Evolutionary conservation across 2,113 vertebrate genomes (phyloP).

Genomic region (Apteryx owenii): DNA sequence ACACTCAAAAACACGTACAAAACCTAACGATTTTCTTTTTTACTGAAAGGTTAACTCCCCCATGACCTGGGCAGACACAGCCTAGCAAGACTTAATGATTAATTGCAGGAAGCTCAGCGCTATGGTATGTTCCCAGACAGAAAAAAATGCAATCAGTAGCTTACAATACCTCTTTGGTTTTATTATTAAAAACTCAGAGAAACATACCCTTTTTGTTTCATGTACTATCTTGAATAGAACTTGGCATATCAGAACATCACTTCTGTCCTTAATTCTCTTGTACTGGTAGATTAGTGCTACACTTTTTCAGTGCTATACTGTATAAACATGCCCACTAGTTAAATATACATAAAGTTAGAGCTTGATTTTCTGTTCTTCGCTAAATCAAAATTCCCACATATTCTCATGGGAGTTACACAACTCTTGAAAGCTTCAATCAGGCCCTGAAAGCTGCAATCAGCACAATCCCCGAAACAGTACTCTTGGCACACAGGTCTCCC

Average conservation of each 20-base stretch:
- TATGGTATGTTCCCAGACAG: not conserved
- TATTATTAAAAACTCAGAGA: not conserved
- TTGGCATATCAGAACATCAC: not conserved
- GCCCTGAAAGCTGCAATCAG: constrained; percentile 27
- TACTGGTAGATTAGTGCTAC: not conserved
- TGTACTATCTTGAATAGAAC: not conserved
- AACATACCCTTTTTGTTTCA: not conserved
- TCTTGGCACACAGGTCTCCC: not conserved
- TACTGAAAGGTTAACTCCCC: not conserved
- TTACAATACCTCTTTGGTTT: not conserved
- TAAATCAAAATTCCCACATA: not conserved
- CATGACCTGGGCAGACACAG: not conserved
- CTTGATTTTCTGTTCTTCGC: constrained; percentile 22
- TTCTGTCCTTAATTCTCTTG: not conserved
- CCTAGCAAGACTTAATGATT: not conserved
- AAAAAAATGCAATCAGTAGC: not conserved
- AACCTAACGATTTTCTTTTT: not conserved
- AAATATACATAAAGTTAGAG: not conserved
- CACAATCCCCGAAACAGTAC: not conserved
- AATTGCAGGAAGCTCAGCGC: not conserved
- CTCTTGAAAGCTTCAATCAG: constrained; percentile 21
- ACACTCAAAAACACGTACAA: not conserved
- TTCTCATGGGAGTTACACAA: not conserved
- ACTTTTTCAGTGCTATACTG: not conserved
- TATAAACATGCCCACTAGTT: not conserved